Evolutionary conservation across 2,113 vertebrate genomes (phyloP), one percentile per base, ranked within the genome.

Genomic region (Gobius niger): DNA sequence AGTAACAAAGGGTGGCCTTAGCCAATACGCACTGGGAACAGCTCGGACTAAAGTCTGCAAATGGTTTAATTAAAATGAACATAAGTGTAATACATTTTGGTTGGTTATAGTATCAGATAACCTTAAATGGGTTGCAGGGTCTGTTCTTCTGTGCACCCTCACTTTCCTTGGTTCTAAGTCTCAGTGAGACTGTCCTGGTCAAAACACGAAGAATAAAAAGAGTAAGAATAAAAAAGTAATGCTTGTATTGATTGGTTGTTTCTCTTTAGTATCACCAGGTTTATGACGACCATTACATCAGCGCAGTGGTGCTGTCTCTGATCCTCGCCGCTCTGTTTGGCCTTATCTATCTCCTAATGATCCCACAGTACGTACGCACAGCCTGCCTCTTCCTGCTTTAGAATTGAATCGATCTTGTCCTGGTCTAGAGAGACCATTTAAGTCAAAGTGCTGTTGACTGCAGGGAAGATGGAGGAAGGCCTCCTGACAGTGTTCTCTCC

Each of bases 271-370:
- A 99, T 85, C 94, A 99, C 89, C 94, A 96, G 92, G 93, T 97
- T 77, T 94, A 94, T 76, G 98, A 99, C 44, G 96, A 98, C 76
- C 93, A 95, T 73, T 99, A 98, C 91, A 96, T 95, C 93, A 94
- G 94, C 66, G 96, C 97, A 2, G 97, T 98, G 74, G 92, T 94
- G 78, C 95, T 99, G 42, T 96, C 96, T 57, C 91, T 99, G 77
- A 87, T 97, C 90, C 94, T 99, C 81, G 93, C 95, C 73, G 93
- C 95, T 85, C 93, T 97, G 86, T 96, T 98, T 70, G 95, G 96
- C 89, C 94, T 99, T 75, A 90, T 99, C 93, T 98, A 99, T 90
- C 95, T 99, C 84, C 93, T 99, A 65, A 95, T 98, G 91, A 95
- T 98, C 78, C 97, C 97, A 76, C 96, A 96, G 98, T 99, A 93